Conservation (phyloP, 2,113 vertebrate species). For the Arvicanthis niloticus region DNA sequence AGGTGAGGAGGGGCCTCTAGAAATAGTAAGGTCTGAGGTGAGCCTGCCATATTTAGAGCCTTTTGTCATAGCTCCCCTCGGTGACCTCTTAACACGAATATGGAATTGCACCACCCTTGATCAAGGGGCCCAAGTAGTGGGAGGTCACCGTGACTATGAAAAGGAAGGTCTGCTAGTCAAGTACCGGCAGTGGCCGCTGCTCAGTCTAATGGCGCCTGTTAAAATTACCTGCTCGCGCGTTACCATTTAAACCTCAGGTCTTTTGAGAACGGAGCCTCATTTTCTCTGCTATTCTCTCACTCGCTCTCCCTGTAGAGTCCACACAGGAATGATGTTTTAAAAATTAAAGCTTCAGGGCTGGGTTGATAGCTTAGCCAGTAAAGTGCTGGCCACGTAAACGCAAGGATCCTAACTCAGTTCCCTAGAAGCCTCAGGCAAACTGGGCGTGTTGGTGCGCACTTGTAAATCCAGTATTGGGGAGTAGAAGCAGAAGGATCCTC, state of each 20-base stretch:
- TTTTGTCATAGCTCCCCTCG: not conserved
- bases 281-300: not conserved
- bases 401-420: not conserved
- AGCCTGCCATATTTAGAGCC: conserved; percentile 45
- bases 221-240: not conserved
- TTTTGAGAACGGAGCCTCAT: not conserved
- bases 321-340: not conserved
- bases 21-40: conserved; percentile 68
- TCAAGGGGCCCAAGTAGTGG: not conserved
- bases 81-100: conserved; percentile 70
- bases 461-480: not conserved
- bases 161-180: not conserved
- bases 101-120: conserved; percentile 9
- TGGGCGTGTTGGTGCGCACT: too few relatives aligned
- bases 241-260: not conserved
- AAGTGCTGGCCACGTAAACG: not conserved
- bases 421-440: not conserved
- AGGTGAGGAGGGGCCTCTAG: conserved; percentile 55
- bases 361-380: not conserved
- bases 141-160: not conserved
- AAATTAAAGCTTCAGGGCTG: not conserved
- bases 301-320: not conserved
- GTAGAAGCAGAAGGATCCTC: not conserved
- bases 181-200: not conserved
- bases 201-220: not conserved